phyloP scores from a whole-genome alignment of 2,113 vertebrate species.

The Terrapene triunguis region DNA sequence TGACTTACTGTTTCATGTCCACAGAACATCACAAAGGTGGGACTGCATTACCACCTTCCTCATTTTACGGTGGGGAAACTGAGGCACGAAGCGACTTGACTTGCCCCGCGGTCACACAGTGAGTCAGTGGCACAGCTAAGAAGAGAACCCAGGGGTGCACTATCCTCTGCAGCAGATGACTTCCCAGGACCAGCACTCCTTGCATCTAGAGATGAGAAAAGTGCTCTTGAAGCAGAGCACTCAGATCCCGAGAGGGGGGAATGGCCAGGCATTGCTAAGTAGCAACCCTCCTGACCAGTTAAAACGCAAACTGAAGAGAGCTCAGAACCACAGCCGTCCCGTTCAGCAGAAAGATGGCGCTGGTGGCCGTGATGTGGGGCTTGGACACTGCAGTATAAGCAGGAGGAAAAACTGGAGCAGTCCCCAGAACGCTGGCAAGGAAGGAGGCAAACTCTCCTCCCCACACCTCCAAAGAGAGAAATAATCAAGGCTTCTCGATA shows the following conservation, averaged over 20 bases:
- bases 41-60: accelerated
- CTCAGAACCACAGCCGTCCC: background rate
- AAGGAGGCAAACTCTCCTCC: background rate
- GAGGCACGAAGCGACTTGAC: background rate
- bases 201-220: background rate
- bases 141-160: background rate
- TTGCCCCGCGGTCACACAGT: background rate
- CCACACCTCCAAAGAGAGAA: accelerated
- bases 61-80: background rate
- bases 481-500: slow-evolving; percentile 9
- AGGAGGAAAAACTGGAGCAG: background rate
- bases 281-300: background rate
- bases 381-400: background rate
- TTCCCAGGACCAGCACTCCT: background rate
- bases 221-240: background rate
- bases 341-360: background rate
- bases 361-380: background rate
- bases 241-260: background rate
- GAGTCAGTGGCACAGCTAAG: background rate
- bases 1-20: background rate
- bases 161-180: background rate
- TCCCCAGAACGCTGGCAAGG: background rate
- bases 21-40: accelerated
- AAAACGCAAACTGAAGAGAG: background rate
- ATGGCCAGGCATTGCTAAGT: background rate